A percentile compares a stretch with the other conserved stretches of the same genome.
Evolutionary conservation across 2,113 vertebrate genomes (phyloP).

Genomic region (Mystacornis crossleyi): DNA sequence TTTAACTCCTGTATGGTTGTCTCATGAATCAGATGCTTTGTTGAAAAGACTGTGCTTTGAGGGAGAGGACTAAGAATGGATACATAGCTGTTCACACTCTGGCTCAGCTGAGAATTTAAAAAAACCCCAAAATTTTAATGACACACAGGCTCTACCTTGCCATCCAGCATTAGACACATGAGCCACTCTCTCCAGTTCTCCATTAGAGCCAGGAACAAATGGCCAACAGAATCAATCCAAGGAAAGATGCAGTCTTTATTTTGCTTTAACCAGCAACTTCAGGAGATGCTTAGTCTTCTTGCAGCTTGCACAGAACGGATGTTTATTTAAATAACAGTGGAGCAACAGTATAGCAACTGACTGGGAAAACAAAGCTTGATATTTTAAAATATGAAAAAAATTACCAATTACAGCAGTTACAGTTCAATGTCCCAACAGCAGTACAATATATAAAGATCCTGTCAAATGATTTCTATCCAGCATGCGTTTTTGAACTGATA

Average conservation of each 20-base stretch:
- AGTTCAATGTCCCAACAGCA: background rate
- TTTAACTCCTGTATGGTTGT: conserved; percentile 53
- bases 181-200: background rate
- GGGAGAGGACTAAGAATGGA: background rate
- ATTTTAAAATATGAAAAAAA: background rate
- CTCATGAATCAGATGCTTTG: conserved; percentile 57
- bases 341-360: background rate
- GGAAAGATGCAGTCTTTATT: conserved; percentile 16
- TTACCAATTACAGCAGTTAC: background rate
- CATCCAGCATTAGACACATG: background rate
- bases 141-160: background rate
- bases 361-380: background rate
- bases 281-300: background rate
- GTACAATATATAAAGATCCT: background rate
- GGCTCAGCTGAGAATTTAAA: background rate
- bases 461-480: conserved; percentile 18
- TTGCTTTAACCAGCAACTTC: background rate
- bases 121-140: background rate
- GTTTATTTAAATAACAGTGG: background rate
- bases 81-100: background rate
- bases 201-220: conserved; percentile 7
- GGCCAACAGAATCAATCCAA: conserved; percentile 2
- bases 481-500: conserved; percentile 8
- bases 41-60: conserved; percentile 3
- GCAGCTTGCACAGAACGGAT: background rate